Conservation (phyloP, 2,888 invertebrate genomes). For the Drosophila stalkeri region DNA sequence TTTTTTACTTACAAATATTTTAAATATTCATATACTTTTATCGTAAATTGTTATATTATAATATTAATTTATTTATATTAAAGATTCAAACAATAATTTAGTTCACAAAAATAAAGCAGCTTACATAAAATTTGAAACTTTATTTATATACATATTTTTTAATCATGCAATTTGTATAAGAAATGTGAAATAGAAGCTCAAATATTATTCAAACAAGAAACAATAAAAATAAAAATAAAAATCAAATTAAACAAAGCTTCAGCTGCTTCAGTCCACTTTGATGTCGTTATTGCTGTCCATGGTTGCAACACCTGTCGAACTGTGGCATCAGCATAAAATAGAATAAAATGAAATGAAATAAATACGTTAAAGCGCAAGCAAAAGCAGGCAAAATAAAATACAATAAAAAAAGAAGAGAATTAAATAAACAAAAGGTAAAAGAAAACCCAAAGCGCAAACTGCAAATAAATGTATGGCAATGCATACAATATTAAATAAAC, state of each 20-base stretch:
- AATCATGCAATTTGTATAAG: too few species aligned
- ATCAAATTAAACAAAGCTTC: background rate
- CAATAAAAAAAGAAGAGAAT: background rate
- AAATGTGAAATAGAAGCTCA: too few species aligned
- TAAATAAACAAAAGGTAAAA: conserved; percentile 9
- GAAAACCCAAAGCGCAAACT: conserved; percentile 30
- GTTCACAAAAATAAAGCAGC: too few species aligned
- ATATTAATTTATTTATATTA: too few species aligned
- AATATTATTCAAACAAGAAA: background rate
- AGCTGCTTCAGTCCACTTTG: background rate
- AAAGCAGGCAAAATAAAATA: conserved; percentile 1
- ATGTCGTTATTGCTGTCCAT: conserved; percentile 32
- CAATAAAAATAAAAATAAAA: background rate
- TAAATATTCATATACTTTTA: too few species aligned
- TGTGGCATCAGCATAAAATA: conserved; percentile 61
- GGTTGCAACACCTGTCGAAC: conserved; percentile 65
- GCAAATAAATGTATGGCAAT: conserved; percentile 29
- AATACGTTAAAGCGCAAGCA: conserved; percentile 39
- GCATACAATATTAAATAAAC: conserved; percentile 35
- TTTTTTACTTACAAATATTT: too few species aligned
- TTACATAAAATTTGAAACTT: too few species aligned
- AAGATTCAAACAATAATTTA: too few species aligned
- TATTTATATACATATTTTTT: too few species aligned
- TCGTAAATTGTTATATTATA: too few species aligned
- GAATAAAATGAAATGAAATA: conserved; percentile 38